These are phyloP conservation scores for Grammomys surdaster DNA, from an alignment of 2,113 vertebrate species.

Conservation along the genomic window DNA sequence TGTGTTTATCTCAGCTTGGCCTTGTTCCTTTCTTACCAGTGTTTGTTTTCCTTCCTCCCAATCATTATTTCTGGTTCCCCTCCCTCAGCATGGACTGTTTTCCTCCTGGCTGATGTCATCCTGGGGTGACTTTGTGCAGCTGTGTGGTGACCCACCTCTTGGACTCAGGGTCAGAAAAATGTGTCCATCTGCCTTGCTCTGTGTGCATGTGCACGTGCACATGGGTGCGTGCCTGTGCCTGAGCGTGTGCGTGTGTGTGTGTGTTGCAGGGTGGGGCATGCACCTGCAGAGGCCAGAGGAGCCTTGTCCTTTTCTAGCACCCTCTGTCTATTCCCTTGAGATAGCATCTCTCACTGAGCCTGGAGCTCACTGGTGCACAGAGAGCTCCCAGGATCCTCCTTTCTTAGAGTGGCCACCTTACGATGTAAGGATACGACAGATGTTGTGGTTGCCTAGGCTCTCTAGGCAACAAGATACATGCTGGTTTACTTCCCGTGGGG, in stretches of 20 bases:
- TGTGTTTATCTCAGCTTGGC: slow-evolving; percentile 6
- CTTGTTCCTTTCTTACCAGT: not conserved
- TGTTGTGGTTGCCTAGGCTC: not conserved
- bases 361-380: not conserved
- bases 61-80: slow-evolving; percentile 11
- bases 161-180: not conserved
- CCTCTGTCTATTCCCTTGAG: not conserved
- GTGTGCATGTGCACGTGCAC: not conserved
- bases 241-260: not conserved
- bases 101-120: not conserved
- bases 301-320: not conserved
- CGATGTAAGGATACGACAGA: fast-evolving
- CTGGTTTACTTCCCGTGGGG: not conserved
- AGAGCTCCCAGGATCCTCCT: not conserved
- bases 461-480: not conserved
- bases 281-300: not conserved
- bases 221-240: too few species aligned
- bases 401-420: not conserved
- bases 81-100: not conserved
- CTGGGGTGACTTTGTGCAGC: not conserved
- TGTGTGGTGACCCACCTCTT: slow-evolving; percentile 4
- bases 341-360: not conserved
- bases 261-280: not conserved
- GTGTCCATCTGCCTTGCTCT: not conserved
- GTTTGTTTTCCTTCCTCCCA: not conserved